Percentiles rank a stretch among this genome's conserved stretches.
Evolutionary conservation across 2,797 vertebrate genomes (phyloP).

Genomic region (Notoglanidium macrostoma): DNA sequence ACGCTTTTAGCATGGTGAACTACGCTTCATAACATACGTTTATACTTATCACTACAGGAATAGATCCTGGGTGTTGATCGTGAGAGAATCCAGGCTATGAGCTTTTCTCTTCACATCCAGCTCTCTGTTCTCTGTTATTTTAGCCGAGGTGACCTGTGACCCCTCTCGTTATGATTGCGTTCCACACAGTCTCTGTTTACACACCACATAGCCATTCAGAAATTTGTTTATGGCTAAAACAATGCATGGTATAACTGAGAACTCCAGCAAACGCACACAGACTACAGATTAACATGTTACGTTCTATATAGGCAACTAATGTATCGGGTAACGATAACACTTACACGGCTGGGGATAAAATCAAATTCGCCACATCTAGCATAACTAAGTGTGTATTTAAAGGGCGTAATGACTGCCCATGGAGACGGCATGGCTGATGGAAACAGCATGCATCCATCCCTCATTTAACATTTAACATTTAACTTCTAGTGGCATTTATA

Average conservation of each 20-base stretch:
- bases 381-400: conserved; percentile 19
- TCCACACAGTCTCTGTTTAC: neutral
- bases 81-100: neutral
- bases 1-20: neutral
- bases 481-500: conserved; percentile 8
- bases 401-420: neutral
- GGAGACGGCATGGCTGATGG: conserved; percentile 14
- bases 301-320: neutral
- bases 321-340: neutral
- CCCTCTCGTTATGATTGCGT: neutral
- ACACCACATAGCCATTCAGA: neutral
- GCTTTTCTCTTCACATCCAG: neutral
- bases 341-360: neutral
- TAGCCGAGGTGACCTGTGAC: neutral
- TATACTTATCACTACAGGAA: neutral
- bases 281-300: neutral
- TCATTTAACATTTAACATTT: conserved; percentile 15
- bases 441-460: conserved; percentile 29
- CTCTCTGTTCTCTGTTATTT: neutral
- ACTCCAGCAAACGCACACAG: neutral
- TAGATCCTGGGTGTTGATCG: neutral
- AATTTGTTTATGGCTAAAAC: neutral
- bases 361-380: neutral
- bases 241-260: neutral
- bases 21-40: neutral